Conservation (phyloP, 1,140 invertebrate species). For the Listronotus bonariensis region DNA sequence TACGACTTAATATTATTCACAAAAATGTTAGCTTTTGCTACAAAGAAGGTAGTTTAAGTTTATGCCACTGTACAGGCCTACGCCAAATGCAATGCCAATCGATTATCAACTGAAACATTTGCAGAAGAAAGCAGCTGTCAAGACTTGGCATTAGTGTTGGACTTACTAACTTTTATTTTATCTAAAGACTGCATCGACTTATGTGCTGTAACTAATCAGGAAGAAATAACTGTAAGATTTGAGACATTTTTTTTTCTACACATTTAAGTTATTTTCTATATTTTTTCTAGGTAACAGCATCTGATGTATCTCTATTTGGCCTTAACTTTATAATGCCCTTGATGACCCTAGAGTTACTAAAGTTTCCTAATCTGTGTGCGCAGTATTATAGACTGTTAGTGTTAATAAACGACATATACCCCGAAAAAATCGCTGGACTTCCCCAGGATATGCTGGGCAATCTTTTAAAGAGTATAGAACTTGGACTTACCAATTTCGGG, state of each 20-base stretch:
- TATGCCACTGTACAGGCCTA: constrained; percentile 73
- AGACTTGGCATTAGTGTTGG: constrained; percentile 73
- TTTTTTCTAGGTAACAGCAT: constrained; percentile 57
- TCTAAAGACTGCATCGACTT: constrained; percentile 75
- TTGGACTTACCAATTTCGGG: constrained; percentile 70
- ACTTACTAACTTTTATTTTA: constrained; percentile 71
- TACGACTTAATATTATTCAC: no score
- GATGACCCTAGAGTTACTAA: constrained; percentile 74
- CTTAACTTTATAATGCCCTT: constrained; percentile 75
- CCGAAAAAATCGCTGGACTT: constrained; percentile 64
- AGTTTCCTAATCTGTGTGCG: constrained; percentile 71
- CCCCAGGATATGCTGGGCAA: constrained; percentile 63
- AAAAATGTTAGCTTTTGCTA: no score
- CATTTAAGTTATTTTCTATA: no score
- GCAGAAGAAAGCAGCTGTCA: constrained; percentile 72
- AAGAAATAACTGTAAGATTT: constrained; percentile 46
- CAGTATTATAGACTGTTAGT: constrained; percentile 67
- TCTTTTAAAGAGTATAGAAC: constrained; percentile 68
- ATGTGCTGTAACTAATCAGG: constrained; percentile 46
- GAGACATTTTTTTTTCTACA: neutral
- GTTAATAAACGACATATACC: constrained; percentile 70
- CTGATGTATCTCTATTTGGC: constrained; percentile 72
- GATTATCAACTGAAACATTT: constrained; percentile 60
- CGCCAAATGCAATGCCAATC: constrained; percentile 65
- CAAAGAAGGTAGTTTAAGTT: no score